Base-by-base conservation (phyloP, 2,888 invertebrate species). In the Chrysolina americana region DNA sequence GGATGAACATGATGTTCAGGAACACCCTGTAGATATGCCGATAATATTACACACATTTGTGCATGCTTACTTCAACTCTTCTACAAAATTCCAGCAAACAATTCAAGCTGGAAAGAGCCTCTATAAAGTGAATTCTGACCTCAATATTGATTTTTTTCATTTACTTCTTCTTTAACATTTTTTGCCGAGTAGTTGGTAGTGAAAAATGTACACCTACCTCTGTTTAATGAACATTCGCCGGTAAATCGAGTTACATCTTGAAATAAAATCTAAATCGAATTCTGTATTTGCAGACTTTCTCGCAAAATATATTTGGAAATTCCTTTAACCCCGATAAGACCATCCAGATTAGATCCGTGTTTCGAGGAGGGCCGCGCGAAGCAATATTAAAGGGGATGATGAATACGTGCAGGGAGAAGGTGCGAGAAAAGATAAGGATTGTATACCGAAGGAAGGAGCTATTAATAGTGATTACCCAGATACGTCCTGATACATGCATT, bases 401-500 rank as follows among this genome's bases (percentile, higher is more conserved):
- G 79, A 80, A 81, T 81, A 80, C 79, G 79, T 76, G 78, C 41
- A 77, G 78, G 76, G 62, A 19, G 78, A 80, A 80, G 80, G 77
- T 81, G 80, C 73, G 79, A 78, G 76, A 78, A 75, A 77, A 76
- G 81, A 82, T 80, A 80, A 81, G 68, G 80, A 80, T 73, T 77
- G 76, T 78, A 75, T 77, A 75, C 78, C 77, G 76, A 68, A 81
- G 82, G 82, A 84, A 83, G 80, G 72, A 79, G 82, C 84, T 83
- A 83, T 82, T 83, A 82, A 82, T 83, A 82, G 82, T 82, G 81
- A 84, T 84, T 84, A 84, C 81, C 78, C 78, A 79, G 79, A 80
- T 81, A 79, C 80, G 77, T 79, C 78, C 71, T 68, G 75, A 75
- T 75, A 75, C 71, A 75, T 71, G 68, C 75, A 71, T 71, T 68